Evolutionary conservation across 1,140 invertebrate genomes (phyloP), one percentile per base, ranked within the genome.

Genomic region (Drosophila rufa): DNA sequence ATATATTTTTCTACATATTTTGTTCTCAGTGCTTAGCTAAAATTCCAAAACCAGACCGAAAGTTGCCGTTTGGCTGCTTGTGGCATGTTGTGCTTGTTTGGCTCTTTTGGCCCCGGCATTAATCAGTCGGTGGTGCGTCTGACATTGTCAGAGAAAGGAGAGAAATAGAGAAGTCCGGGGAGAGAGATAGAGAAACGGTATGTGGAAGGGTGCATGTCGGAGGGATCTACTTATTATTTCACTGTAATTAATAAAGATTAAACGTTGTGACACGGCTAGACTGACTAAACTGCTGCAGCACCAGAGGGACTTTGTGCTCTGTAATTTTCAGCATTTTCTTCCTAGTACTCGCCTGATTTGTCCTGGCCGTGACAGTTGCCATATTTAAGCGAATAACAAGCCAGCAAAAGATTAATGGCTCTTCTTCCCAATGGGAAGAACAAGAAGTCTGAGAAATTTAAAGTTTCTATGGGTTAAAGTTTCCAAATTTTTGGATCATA

Each of bases 231-330:
- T 89, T 89, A 87, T 87, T 87, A 87, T 89, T 89, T 77, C 85
- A 90, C 75, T 90, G 84, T 90, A 89, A 89, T 89, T 89, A 89
- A 89, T 89, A 89, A 89, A 89, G 84, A 89, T 89, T 89, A 89
- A 89, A 83, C 81, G 85, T 45, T 89, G 85, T 89, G 84, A 89
- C 81, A 89, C 79, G 81, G 70, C 80, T 79, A 65, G 74, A 82
- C 70, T 43, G 70, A 74, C 68, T 45, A 38, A 30, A 30, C 53
- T 56, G 36, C 58, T 15, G 4, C 11, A 36, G n/a, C 22, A n/a
- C 36, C 36, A 38, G 36, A 38, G 15, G 33, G 45, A 27, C 48
- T 59, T 33, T 75, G 55, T 68, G 80, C 84, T 75, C 68, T 87
- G 84, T 87, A 87, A 87, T 87, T 87, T 80, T 53, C 25, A 38